These are phyloP conservation scores for Bergia sp. DNA, from an alignment of 92 coral and sea anemone species.

Conservation along the genomic window DNA sequence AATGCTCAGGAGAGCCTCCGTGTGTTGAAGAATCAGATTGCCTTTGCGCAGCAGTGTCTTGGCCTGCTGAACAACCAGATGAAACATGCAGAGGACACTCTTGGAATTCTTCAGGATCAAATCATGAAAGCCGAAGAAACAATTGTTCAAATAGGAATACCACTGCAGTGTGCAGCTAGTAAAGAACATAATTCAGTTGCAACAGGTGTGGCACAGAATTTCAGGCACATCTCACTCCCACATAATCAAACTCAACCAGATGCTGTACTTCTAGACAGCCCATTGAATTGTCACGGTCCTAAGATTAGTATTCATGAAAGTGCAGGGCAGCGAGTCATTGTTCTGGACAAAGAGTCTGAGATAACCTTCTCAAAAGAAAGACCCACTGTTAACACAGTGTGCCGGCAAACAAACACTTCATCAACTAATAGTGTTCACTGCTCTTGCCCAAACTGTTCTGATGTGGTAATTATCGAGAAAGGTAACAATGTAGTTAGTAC, in stretches of 20 bases:
- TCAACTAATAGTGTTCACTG: background rate
- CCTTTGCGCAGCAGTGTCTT: slow-evolving; percentile 89
- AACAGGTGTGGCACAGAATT: background rate
- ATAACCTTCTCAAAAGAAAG: slow-evolving; percentile 37
- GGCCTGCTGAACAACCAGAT: slow-evolving; percentile 85
- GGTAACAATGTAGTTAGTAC: background rate
- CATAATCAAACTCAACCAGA: slow-evolving; percentile 32
- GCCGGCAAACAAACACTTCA: background rate
- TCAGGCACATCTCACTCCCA: background rate
- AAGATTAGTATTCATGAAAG: slow-evolving; percentile 61
- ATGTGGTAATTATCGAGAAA: slow-evolving; percentile 25
- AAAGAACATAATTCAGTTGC: slow-evolving; percentile 1
- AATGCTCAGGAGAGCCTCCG: slow-evolving; percentile 75
- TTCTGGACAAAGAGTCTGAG: slow-evolving; percentile 37
- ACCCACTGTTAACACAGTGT: slow-evolving; percentile 3
- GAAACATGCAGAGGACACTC: slow-evolving; percentile 92
- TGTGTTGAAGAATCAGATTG: slow-evolving; percentile 79
- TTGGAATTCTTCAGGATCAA: slow-evolving; percentile 88
- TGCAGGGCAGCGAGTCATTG: slow-evolving; percentile 62
- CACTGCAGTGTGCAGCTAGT: slow-evolving; percentile 22
- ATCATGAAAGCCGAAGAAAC: slow-evolving; percentile 79
- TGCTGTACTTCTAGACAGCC: slow-evolving; percentile 9
- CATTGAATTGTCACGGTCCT: slow-evolving; percentile 45
- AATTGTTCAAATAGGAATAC: slow-evolving; percentile 47
- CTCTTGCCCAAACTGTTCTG: slow-evolving; percentile 36